Evolutionary conservation across 2,113 vertebrate genomes (phyloP).

Genomic region (Elanoides forficatus): DNA sequence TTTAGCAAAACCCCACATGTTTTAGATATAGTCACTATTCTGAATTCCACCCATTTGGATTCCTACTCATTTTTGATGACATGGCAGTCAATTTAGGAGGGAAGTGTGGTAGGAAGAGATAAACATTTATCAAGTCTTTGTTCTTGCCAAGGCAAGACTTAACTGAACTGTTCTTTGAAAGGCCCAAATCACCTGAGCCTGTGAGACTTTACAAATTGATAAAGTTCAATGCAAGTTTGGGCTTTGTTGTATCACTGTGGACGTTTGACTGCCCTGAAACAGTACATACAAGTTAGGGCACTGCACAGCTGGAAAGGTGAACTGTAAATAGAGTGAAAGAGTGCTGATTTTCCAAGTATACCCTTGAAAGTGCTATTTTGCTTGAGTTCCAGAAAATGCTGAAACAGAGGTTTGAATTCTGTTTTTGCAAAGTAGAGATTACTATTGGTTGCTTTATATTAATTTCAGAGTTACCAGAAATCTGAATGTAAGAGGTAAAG

Average conservation of each 20-base stretch:
- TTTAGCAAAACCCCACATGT: neutral
- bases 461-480: neutral
- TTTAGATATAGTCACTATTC: neutral
- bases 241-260: neutral
- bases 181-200: neutral
- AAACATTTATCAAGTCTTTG: slow-evolving; percentile 21
- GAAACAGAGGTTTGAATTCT: slow-evolving; percentile 4
- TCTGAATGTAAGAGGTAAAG: neutral
- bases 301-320: neutral
- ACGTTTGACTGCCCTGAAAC: neutral
- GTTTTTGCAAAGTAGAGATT: neutral
- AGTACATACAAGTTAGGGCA: neutral
- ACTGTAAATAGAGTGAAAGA: neutral
- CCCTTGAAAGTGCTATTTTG: neutral
- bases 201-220: neutral
- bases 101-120: slow-evolving; percentile 20
- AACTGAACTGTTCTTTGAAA: neutral
- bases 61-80: neutral
- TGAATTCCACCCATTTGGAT: neutral
- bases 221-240: neutral
- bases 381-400: neutral
- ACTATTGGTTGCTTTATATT: neutral
- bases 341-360: slow-evolving; percentile 1
- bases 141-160: neutral
- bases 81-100: neutral